Evolutionary conservation across 2,888 invertebrate species (phyloP), one percentile per base, ranked within the genome.

Genomic region (Eremobia ochroleuca): DNA sequence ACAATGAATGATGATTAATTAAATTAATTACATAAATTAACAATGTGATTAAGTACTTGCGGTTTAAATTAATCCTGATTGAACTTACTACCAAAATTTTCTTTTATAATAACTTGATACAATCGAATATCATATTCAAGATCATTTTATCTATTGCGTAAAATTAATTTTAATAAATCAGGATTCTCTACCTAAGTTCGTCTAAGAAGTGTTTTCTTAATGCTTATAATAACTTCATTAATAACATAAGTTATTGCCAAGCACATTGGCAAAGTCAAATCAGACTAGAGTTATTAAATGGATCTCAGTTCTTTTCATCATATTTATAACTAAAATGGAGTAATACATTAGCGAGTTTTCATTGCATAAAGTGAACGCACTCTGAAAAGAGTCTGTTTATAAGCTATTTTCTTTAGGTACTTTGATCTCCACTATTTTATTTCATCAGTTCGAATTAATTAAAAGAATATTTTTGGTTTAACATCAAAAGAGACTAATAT

Each of bases 371-470:
- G 37, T 59, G 55, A 83, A 76, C 58, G 46, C 59, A 46, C 58
- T 49, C 34, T 66, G 46, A 79, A 73, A 55, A 62, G 40, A 69
- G 9, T 21, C 46, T 25, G 28, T 9, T 46, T 34, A 25, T 69
- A 65, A 73, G 67, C 59, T n/a, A 64, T 72, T 77, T 83, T 69
- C 43, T 74, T 81, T 69, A 4, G n/a, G 52, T 55, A 66, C 83
- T 85, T 85, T 75, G 76, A 80, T 73, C 79, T 74, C 43, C n/a
- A 65, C 49, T 46, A 73, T 76, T 83, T 74, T 72, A 76, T 73
- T 73, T 66, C 21, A 70, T 69, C 68, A 52, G 37, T 52, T 74
- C 13, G 58, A 81, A 73, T 84, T 84, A 76, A 86, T 86, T 81
- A 77, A 73, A 85, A 66, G 18, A 31, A 58, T 76, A 71, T 74